Conservation (phyloP, 2,888 invertebrate species). For the Chirona hameri region DNA sequence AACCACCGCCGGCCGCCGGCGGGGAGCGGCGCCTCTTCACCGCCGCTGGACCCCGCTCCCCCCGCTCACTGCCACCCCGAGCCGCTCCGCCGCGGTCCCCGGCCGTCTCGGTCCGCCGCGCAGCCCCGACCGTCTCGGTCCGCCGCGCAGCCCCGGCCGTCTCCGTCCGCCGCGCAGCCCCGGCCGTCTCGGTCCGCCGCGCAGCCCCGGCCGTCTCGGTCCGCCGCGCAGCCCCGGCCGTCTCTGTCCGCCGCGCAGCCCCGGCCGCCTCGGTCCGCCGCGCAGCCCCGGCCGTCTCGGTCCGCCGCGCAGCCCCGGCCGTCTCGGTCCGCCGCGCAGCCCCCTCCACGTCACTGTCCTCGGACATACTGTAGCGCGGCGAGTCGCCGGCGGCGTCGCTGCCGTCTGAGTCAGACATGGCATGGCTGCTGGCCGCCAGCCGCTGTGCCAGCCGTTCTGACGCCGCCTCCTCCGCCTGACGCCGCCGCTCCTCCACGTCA, state of each 20-base stretch:
- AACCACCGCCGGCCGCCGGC: too few relatives aligned
- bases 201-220: not conserved
- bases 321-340: not conserved
- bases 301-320: too few relatives aligned
- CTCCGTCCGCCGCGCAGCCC: too few relatives aligned
- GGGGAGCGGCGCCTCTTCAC: too few relatives aligned
- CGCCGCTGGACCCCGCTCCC: too few relatives aligned
- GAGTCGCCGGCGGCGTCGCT: not conserved
- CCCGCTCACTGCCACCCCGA: too few relatives aligned
- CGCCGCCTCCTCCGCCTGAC: not conserved
- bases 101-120: too few relatives aligned
- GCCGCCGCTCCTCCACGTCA: slow-evolving; percentile 32
- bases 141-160: too few relatives aligned
- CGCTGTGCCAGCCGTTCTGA: slow-evolving; percentile 33
- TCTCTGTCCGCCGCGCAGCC: not conserved
- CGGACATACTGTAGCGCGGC: not conserved
- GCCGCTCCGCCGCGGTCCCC: too few relatives aligned
- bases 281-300: too few relatives aligned
- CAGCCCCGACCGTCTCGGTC: too few relatives aligned
- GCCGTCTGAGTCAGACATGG: slow-evolving; percentile 34
- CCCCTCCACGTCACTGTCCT: not conserved
- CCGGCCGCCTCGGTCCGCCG: not conserved
- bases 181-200: too few relatives aligned
- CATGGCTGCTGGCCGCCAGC: slow-evolving; percentile 33
- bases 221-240: not conserved